These are phyloP conservation scores for Nesogale talazaci DNA, from an alignment of 2,113 vertebrate species.

Conservation along the genomic window DNA sequence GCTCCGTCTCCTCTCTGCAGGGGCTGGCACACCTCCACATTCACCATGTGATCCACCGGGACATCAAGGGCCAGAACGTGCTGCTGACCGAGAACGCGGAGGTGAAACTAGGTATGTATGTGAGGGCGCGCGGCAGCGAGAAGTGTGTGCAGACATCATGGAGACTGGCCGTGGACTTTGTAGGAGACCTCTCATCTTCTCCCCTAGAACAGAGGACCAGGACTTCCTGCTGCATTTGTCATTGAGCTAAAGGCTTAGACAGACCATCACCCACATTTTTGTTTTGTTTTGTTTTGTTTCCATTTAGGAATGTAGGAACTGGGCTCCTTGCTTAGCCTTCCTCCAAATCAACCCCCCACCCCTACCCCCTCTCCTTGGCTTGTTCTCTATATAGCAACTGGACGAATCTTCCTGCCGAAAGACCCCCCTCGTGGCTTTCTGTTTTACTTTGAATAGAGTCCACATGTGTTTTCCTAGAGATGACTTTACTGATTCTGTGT, in stretches of 20 bases:
- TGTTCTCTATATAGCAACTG: neutral
- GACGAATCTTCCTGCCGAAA: neutral
- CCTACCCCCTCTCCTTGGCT: accelerated
- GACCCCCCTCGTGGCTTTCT: neutral
- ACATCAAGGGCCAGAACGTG: conserved; percentile 99
- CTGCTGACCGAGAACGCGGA: conserved; percentile 98
- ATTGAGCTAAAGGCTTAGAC: neutral
- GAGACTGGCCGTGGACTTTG: no score
- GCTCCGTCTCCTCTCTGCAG: conserved; percentile 81
- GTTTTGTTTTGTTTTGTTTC: neutral
- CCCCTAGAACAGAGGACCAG: accelerated
- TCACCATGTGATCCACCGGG: conserved; percentile 98
- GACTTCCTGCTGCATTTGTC: accelerated
- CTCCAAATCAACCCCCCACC: neutral
- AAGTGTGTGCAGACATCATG: no score
- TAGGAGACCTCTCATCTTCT: no score
- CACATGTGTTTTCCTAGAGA: neutral
- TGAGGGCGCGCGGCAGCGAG: no score
- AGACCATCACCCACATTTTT: no score
- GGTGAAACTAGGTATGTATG: conserved; percentile 96
- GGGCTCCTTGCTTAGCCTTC: neutral
- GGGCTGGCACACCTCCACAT: conserved; percentile 97
- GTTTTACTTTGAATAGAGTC: neutral
- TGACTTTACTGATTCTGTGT: neutral
- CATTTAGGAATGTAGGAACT: neutral